These are phyloP conservation scores for Mamestra configurata DNA, from an alignment of 1,140 invertebrate species.

Conservation along the genomic window DNA sequence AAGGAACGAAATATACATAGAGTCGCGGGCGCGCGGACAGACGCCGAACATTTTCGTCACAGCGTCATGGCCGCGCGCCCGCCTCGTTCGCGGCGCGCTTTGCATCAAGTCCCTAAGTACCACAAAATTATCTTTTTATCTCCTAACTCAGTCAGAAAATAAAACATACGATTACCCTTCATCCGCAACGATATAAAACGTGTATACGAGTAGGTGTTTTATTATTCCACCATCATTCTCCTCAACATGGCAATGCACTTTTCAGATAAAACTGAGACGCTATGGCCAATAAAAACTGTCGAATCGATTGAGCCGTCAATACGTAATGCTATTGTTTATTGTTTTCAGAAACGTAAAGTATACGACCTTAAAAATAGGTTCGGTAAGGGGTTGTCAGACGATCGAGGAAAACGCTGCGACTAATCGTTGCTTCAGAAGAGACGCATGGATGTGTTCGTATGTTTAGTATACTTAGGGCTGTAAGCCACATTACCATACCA, in stretches of 20 bases:
- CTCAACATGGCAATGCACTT: conserved; percentile 74
- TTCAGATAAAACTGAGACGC: conserved; percentile 69
- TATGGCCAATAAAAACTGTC: conserved; percentile 70
- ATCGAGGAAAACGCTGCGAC: neutral
- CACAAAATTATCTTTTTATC: neutral
- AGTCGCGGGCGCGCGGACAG: too few species aligned
- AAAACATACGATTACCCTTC: conserved; percentile 22
- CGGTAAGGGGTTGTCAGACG: neutral
- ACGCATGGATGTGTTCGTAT: too few species aligned
- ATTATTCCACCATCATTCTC: conserved; percentile 69
- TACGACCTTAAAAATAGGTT: conserved; percentile 49
- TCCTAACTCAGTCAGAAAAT: conserved; percentile 22
- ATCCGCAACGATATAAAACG: conserved; percentile 62
- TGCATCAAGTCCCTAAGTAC: too few species aligned
- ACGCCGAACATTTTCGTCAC: too few species aligned
- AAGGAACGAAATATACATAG: too few species aligned
- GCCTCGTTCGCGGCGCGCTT: too few species aligned
- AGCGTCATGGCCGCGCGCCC: too few species aligned
- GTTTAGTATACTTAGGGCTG: too few species aligned
- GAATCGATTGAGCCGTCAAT: conserved; percentile 61
- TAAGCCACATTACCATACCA: too few species aligned
- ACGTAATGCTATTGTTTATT: conserved; percentile 55
- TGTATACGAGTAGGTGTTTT: conserved; percentile 74
- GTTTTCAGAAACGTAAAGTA: conserved; percentile 50
- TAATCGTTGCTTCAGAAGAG: too few species aligned